Conservation (phyloP, 2,888 invertebrate species). For the Syrphus vitripennis region DNA sequence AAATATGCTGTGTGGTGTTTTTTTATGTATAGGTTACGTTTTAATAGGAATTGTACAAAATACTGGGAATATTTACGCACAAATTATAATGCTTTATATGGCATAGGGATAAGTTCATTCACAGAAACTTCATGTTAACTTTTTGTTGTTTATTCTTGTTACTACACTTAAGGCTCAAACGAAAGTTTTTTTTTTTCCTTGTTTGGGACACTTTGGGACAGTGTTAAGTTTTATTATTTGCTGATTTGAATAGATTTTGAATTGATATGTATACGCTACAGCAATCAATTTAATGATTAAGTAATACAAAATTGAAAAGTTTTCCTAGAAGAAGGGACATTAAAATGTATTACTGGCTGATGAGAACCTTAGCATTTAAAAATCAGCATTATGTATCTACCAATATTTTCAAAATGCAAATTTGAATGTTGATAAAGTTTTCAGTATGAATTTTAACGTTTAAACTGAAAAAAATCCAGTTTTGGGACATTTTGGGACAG, state of each 20-base stretch:
- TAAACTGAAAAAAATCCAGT: fast-evolving
- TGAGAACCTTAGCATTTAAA: neutral
- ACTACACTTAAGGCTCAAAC: neutral
- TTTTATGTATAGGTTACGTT: neutral
- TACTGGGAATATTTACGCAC: slow-evolving; percentile 4
- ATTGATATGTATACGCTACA: neutral
- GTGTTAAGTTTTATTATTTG: neutral
- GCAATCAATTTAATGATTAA: too few species aligned
- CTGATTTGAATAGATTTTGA: neutral
- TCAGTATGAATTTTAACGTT: neutral
- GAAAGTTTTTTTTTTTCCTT: neutral
- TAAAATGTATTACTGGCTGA: neutral
- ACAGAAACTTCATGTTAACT: neutral
- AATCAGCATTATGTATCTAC: neutral
- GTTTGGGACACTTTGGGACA: neutral
- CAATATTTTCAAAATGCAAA: too few species aligned
- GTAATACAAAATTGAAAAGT: neutral
- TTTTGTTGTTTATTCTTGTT: neutral
- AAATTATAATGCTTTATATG: neutral
- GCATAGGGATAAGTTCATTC: neutral
- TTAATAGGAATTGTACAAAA: slow-evolving; percentile 20
- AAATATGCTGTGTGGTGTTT: slow-evolving; percentile 23
- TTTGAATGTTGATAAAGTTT: neutral
- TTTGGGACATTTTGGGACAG: neutral
- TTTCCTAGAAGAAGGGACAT: neutral